Evolutionary conservation across 2,113 vertebrate genomes (phyloP).

Genomic region (Himantopus leucocephalus): DNA sequence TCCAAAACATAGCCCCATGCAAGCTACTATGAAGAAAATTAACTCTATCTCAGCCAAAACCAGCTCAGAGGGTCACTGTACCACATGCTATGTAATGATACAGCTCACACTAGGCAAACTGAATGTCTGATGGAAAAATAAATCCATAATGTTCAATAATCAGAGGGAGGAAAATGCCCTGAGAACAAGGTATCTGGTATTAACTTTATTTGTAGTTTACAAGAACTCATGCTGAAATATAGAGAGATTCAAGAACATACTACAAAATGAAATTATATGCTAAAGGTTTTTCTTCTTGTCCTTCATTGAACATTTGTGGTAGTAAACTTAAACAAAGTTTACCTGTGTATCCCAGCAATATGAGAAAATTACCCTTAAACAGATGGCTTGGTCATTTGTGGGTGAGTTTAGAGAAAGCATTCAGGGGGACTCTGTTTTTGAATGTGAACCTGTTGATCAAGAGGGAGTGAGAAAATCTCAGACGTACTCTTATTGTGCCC

Average conservation of each 20-base stretch:
- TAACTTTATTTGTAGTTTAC: not conserved
- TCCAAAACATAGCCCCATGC: not conserved
- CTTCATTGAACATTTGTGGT: not conserved
- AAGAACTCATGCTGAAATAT: not conserved
- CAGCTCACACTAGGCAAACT: not conserved
- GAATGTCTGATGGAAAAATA: not conserved
- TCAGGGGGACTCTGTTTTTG: not conserved
- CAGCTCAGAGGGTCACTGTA: not conserved
- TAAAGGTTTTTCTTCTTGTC: not conserved
- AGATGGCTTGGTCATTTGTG: not conserved
- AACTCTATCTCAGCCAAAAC: not conserved
- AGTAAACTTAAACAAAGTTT: not conserved
- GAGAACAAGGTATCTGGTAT: not conserved
- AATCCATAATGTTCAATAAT: not conserved
- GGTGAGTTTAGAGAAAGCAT: not conserved
- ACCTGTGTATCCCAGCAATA: not conserved
- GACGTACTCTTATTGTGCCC: rapidly evolving
- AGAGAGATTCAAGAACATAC: not conserved
- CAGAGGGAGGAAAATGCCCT: not conserved
- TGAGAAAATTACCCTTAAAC: not conserved
- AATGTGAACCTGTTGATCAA: not conserved
- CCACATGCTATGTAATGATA: not conserved
- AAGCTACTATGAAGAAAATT: not conserved
- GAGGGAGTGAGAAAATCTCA: not conserved
- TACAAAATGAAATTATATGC: not conserved